phyloP scores from a whole-genome alignment of 2,797 vertebrate genomes.

The Harpagifer antarcticus region DNA sequence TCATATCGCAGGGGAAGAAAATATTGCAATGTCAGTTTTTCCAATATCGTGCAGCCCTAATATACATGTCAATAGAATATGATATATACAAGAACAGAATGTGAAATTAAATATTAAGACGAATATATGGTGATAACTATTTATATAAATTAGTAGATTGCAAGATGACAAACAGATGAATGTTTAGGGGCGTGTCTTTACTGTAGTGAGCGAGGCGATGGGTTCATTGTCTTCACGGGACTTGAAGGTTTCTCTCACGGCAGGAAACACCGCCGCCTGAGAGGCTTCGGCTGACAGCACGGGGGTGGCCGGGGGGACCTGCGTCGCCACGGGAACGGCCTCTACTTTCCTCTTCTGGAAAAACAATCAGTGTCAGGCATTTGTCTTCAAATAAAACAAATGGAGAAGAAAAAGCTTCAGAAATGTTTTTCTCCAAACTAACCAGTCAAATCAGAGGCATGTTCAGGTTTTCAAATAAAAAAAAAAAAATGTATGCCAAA shows the following conservation, averaged over 20 bases:
- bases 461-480: not conserved
- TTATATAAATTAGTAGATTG: no score
- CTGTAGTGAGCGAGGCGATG: conserved; percentile 82
- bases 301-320: conserved; percentile 87
- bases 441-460: conserved; percentile 18
- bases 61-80: no score
- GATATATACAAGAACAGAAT: no score
- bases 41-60: no score
- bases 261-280: conserved; percentile 91
- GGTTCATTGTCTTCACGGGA: conserved; percentile 86
- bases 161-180: no score
- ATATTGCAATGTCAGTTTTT: no score
- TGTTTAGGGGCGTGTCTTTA: conserved; percentile 45
- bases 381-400: conserved; percentile 12
- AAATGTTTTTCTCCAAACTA: conserved; percentile 8
- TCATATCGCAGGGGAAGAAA: no score
- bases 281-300: conserved; percentile 90
- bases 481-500: no score
- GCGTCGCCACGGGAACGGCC: conserved; percentile 85
- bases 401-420: not conserved
- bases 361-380: conserved; percentile 33
- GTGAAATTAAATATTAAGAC: no score
- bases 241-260: conserved; percentile 85
- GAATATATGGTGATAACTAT: no score
- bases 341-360: conserved; percentile 95